Conservation (phyloP, 1,140 invertebrate species). For the Orussus abietinus region DNA sequence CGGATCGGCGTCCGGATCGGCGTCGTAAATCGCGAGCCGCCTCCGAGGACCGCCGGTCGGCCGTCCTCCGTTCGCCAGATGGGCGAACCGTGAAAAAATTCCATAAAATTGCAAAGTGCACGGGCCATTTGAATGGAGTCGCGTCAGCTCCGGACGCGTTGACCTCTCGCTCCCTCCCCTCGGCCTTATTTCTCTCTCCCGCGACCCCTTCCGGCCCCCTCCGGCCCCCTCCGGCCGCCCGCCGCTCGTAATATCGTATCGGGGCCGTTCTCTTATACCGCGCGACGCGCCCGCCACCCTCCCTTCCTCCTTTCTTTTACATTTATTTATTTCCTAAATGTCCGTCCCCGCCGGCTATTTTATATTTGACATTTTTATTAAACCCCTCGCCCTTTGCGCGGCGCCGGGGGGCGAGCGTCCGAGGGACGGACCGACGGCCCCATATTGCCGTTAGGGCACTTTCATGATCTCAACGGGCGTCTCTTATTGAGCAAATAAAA, state of each 20-base stretch:
- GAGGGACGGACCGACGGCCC: conserved; percentile 13
- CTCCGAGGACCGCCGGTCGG: conserved; percentile 16
- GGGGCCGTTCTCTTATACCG: conserved; percentile 28
- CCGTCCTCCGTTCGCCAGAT: not conserved
- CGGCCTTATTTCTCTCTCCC: conserved; percentile 2
- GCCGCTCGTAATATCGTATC: conserved; percentile 39
- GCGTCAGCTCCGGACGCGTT: not conserved
- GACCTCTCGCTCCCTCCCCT: not conserved
- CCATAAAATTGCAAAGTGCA: conserved; percentile 9
- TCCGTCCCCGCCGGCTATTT: conserved; percentile 50
- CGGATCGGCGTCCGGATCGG: too few species aligned
- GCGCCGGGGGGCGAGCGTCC: conserved; percentile 21
- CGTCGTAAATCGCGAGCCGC: conserved; percentile 7
- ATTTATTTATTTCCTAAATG: conserved; percentile 52
- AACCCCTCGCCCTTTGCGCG: conserved; percentile 28
- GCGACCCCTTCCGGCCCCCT: not conserved
- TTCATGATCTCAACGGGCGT: conserved; percentile 35
- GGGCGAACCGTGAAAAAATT: conserved; percentile 2
- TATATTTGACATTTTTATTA: conserved; percentile 57
- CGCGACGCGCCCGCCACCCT: too few species aligned
- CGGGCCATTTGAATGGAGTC: conserved; percentile 7
- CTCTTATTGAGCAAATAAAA: conserved; percentile 33
- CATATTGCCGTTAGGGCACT: conserved; percentile 43
- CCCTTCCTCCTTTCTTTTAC: conserved; percentile 32
- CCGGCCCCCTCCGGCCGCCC: conserved; percentile 10